Evolutionary conservation across 23 tunicate genomes (phyloP), one percentile per base, ranked within the genome.

Genomic region (Trididemnum clinides): DNA sequence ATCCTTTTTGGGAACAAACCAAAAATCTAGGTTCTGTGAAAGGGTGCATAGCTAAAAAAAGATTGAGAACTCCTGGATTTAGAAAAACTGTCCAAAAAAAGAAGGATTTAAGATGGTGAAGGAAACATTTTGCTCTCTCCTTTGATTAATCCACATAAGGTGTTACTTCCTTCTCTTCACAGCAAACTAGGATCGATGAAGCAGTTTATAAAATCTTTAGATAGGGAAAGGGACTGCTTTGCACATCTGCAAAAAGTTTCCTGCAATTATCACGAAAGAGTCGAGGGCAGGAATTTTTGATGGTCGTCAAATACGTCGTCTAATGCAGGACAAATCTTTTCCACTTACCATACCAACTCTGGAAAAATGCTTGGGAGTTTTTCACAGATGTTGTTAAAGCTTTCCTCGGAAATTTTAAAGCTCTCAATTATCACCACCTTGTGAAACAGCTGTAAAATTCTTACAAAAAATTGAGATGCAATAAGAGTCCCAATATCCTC

Each of bases 151-250:
- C 44, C 22, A 72, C 20, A 77, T 0, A 50, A 22, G 19, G 69
- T 44, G 70, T 39, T 39, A 44, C 32, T 77, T 26, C 69, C 64
- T 44, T 29, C 82, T 22, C 64, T 0, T 28, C 66, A 77, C 0
- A 77, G 39, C 31, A 44, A 39, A 33, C 82, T 77, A 10, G 66
- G 66, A 44, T 44, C 0, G 18, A 77, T 77, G 82, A 77, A 77
- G 44, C 63, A 39, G 20, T 77, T 39, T 0, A 50, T 71, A 20
- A 77, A 77, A 44, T 25, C 82, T 50, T 6, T 77, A 18, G 30
- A 77, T 77, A 44, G 22, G 35, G 29, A 39, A n/a, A 28, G 82
- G 22, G 69, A 77, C 1, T 44, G 82, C 63, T 77, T 77, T 77
- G 64, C 28, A 10, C 26, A 39, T 44, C 0, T 77, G 69, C 21